Conservation (phyloP, 2,113 vertebrate species). For the Tachysurus vachellii region DNA sequence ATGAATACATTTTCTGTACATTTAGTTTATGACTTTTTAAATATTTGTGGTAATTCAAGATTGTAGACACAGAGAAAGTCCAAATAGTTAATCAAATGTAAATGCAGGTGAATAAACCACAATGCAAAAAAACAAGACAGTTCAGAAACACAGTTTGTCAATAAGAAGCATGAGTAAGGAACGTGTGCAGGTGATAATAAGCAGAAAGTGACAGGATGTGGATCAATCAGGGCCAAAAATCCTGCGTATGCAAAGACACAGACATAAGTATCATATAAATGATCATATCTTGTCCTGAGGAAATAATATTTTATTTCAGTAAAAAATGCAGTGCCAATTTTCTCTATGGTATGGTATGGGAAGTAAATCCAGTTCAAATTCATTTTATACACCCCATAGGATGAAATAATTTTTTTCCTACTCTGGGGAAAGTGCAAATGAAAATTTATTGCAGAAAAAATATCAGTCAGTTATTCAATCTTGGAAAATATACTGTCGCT, state of each 20-base stretch:
- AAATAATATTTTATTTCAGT: background rate
- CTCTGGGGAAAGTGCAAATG: conserved; percentile 43
- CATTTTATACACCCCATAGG: background rate
- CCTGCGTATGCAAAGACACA: background rate
- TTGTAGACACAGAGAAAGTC: background rate
- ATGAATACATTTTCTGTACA: background rate
- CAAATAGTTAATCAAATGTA: background rate
- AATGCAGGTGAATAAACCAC: background rate
- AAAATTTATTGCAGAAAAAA: conserved; percentile 51
- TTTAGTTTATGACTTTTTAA: background rate
- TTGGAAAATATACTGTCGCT: conserved; percentile 41
- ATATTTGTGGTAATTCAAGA: background rate
- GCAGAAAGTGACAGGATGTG: background rate
- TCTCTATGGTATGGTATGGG: background rate
- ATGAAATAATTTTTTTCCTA: conserved; percentile 27
- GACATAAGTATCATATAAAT: no score
- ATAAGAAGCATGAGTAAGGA: background rate
- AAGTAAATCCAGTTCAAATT: conserved; percentile 29
- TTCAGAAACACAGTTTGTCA: background rate
- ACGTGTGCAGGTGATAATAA: background rate
- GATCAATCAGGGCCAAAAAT: background rate
- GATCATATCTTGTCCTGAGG: background rate
- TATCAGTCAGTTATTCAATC: conserved; percentile 40
- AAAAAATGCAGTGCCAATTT: background rate
- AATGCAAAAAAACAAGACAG: background rate